phyloP scores from a whole-genome alignment of 64 coral and sea anemone genomes.

The Montipora foliosa region DNA sequence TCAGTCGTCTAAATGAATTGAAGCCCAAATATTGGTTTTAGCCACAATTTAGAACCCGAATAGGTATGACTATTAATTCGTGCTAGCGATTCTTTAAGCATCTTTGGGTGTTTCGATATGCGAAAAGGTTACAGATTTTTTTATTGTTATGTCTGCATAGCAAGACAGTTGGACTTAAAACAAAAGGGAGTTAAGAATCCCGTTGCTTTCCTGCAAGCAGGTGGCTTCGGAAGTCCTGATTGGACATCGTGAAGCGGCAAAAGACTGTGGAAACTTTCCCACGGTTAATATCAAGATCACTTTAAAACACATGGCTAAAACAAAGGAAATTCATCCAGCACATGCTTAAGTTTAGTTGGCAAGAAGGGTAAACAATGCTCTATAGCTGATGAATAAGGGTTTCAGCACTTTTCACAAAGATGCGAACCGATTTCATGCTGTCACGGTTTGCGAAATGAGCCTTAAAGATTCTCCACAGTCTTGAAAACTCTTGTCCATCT shows the following conservation, averaged over 20 bases:
- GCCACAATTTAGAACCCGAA: neutral
- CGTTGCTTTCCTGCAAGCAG: conserved; percentile 15
- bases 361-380: neutral
- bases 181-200: neutral
- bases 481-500: neutral
- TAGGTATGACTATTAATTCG: neutral
- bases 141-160: conserved; percentile 23
- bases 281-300: conserved; percentile 64
- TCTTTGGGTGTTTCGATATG: conserved; percentile 15
- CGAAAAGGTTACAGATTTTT: conserved; percentile 4
- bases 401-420: conserved; percentile 19
- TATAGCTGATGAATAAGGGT: neutral
- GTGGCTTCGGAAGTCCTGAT: conserved; percentile 47
- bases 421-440: neutral
- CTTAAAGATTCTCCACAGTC: neutral
- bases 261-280: conserved; percentile 54
- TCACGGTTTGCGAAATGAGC: neutral
- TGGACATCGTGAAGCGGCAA: conserved; percentile 23
- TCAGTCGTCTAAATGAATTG: neutral
- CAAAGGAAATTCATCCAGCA: conserved; percentile 12
- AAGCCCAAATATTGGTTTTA: neutral
- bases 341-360: conserved; percentile 42
- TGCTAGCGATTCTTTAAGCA: neutral
- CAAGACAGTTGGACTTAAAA: conserved; percentile 8
- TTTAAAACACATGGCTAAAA: conserved; percentile 72